Percentiles rank a stretch among this genome's conserved stretches.
phyloP scores from a whole-genome alignment of 2,888 invertebrate species.

The Odiellus spinosus region DNA sequence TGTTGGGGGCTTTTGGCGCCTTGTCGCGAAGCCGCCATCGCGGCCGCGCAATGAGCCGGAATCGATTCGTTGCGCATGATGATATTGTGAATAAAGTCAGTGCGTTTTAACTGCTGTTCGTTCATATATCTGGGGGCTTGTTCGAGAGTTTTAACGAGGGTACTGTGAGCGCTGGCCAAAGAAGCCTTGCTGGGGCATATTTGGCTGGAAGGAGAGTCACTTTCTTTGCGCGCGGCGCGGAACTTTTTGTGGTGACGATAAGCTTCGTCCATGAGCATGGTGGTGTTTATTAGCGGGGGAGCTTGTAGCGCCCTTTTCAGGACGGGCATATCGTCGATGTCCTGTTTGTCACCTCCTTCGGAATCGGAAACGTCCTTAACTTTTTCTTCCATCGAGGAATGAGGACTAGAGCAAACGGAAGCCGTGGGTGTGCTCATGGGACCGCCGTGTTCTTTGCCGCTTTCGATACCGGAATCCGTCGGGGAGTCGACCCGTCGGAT shows the following conservation, averaged over 20 bases:
- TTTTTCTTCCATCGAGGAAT: constrained; percentile 36
- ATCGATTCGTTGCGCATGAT: constrained; percentile 49
- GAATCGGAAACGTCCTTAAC: constrained; percentile 42
- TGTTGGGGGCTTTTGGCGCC: too few species aligned
- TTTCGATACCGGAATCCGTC: constrained; percentile 83
- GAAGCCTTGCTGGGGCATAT: constrained; percentile 9
- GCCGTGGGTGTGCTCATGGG: constrained; percentile 19
- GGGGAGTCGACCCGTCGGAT: constrained; percentile 54
- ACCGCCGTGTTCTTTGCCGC: constrained; percentile 74
- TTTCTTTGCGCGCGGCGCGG: constrained; percentile 35
- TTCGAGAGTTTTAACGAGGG: constrained; percentile 74
- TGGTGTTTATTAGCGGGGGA: constrained; percentile 76
- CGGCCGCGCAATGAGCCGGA: constrained; percentile 29
- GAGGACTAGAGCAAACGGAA: constrained; percentile 31
- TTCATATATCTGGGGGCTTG: constrained; percentile 78
- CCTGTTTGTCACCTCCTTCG: constrained; percentile 32
- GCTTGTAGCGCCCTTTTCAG: constrained; percentile 80
- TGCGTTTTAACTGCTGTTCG: constrained; percentile 76
- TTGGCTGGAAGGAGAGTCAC: constrained; percentile 17
- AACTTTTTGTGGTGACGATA: constrained; percentile 93
- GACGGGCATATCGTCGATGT: constrained; percentile 77
- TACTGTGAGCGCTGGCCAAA: constrained; percentile 37
- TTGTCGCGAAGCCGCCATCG: constrained; percentile 23
- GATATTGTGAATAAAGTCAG: constrained; percentile 80
- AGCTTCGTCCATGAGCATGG: constrained; percentile 73